phyloP scores from a whole-genome alignment of 2,888 invertebrate genomes.

The Acleris cristana region DNA sequence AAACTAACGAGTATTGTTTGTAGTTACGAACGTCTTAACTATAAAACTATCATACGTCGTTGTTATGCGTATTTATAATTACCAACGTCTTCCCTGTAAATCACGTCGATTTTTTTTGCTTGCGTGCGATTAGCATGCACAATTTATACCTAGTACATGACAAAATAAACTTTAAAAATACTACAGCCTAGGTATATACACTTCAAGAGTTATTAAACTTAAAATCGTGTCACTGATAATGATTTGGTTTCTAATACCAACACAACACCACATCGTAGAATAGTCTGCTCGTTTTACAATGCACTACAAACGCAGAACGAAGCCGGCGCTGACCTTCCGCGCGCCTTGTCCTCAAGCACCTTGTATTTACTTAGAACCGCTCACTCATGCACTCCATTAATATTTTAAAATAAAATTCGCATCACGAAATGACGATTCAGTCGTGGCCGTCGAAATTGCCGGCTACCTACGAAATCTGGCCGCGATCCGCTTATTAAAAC shows the following conservation, averaged over 20 bases:
- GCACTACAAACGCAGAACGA: not conserved
- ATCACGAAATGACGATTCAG: slow-evolving; percentile 54
- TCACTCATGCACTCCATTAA: slow-evolving; percentile 35
- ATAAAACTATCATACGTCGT: slow-evolving; percentile 46
- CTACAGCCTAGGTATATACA: no score
- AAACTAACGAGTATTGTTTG: slow-evolving; percentile 10
- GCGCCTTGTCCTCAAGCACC: slow-evolving; percentile 12
- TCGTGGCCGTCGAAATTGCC: slow-evolving; percentile 66
- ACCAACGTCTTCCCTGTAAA: no score
- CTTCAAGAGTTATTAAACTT: no score
- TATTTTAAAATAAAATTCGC: slow-evolving; percentile 50
- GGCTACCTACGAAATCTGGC: slow-evolving; percentile 59
- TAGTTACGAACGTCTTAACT: slow-evolving; percentile 62
- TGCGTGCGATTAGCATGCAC: no score
- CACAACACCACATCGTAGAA: no score
- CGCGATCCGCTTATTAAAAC: slow-evolving; percentile 72
- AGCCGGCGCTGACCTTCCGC: slow-evolving; percentile 12
- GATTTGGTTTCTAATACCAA: no score
- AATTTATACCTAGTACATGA: no score
- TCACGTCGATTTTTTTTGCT: no score
- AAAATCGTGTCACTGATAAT: no score
- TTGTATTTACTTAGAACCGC: slow-evolving; percentile 33
- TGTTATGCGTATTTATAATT: not conserved
- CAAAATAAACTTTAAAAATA: no score
- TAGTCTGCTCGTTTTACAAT: no score